Conservation (phyloP, 2,888 invertebrate genomes). For the Aporophyla lueneburgensis region DNA sequence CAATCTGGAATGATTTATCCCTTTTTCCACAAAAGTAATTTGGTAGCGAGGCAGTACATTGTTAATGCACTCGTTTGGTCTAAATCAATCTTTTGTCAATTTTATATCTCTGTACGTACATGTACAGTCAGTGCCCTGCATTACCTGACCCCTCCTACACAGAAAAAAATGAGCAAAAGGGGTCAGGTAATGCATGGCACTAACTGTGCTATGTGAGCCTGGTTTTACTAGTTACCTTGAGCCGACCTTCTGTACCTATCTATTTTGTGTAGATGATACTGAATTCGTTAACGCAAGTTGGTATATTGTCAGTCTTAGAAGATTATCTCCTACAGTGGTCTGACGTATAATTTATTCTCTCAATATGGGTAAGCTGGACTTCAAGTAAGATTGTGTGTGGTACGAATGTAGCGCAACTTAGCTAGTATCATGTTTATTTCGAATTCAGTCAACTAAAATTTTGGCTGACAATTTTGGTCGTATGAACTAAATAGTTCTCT, state of each 20-base stretch:
- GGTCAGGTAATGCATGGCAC: too few relatives aligned
- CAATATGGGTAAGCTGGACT: slow-evolving; percentile 34
- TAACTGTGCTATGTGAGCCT: too few relatives aligned
- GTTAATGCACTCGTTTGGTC: background rate
- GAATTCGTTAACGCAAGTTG: slow-evolving; percentile 32
- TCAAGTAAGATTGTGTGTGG: slow-evolving; percentile 23
- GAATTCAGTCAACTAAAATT: slow-evolving; percentile 1
- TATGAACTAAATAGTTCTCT: background rate
- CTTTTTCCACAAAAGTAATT: background rate
- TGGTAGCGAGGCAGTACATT: background rate
- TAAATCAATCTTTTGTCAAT: background rate
- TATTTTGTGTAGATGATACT: background rate
- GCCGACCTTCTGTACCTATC: background rate
- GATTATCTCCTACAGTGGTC: slow-evolving; percentile 36
- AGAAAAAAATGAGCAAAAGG: too few relatives aligned
- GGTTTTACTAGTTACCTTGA: background rate
- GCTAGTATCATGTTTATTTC: background rate
- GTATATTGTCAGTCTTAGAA: slow-evolving; percentile 30
- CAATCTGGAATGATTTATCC: background rate
- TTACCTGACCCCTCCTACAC: too few relatives aligned
- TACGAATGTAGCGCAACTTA: slow-evolving; percentile 11
- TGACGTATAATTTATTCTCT: slow-evolving; percentile 47
- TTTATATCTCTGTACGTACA: too few relatives aligned
- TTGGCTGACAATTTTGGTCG: background rate
- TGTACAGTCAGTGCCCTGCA: background rate